A percentile compares a stretch with the other conserved stretches of the same genome.
These are phyloP conservation scores for Boulengeromyrus knoepffleri DNA, from an alignment of 2,113 vertebrate species.

Conservation along the genomic window DNA sequence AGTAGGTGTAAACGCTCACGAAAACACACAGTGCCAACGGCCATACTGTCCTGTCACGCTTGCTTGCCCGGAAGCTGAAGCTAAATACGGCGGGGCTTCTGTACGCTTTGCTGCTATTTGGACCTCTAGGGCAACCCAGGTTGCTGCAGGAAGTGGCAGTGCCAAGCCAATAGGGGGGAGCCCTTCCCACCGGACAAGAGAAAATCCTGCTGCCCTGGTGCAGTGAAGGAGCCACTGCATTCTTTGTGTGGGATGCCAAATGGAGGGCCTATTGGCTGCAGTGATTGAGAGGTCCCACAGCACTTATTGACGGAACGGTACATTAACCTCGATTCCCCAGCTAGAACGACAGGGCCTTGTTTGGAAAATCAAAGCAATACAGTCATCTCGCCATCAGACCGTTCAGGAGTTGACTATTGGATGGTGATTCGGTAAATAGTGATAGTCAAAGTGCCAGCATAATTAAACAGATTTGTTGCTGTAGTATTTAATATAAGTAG, in stretches of 20 bases:
- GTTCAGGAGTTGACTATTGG: neutral
- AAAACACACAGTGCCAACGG: neutral
- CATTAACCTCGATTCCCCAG: neutral
- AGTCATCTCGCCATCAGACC: neutral
- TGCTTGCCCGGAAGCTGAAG: neutral
- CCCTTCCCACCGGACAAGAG: neutral
- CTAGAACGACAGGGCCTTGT: neutral
- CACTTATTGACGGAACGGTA: neutral
- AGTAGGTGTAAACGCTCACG: neutral
- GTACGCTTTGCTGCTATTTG: neutral
- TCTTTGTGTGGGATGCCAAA: neutral
- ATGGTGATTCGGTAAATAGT: neutral
- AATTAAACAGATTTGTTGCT: neutral
- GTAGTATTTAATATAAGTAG: neutral
- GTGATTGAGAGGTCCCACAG: neutral
- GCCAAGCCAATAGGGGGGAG: slow-evolving; percentile 2
- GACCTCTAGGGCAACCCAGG: neutral
- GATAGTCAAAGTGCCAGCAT: neutral
- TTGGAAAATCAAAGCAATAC: neutral
- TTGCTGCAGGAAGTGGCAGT: neutral
- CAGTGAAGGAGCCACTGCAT: neutral
- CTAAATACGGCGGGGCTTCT: neutral
- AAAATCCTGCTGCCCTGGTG: neutral
- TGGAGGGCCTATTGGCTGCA: neutral
- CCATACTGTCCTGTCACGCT: neutral